Conservation (phyloP, 35 echinoderm and acorn worm genomes). For the Patiria miniata region DNA sequence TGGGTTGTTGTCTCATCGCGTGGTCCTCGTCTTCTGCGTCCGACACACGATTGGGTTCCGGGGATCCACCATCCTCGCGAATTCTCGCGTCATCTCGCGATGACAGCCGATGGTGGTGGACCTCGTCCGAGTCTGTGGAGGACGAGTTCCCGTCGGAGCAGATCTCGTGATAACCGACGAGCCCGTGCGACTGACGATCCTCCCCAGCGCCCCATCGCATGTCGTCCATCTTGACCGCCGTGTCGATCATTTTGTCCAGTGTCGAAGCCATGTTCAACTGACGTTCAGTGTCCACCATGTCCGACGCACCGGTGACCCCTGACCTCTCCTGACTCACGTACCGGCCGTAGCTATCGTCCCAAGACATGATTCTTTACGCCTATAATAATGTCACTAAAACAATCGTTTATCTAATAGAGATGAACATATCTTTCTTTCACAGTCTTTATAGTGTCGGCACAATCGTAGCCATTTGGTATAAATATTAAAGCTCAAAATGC, state of each 20-base stretch:
- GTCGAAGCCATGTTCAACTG: constrained; percentile 23
- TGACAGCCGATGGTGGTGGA: not conserved
- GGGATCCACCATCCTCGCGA: not conserved
- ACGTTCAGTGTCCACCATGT: not conserved
- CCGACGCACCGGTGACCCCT: not conserved
- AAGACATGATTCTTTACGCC: constrained; percentile 11
- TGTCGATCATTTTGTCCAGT: constrained; percentile 30
- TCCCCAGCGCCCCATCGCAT: not conserved
- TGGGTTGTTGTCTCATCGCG: not conserved
- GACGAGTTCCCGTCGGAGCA: constrained; percentile 10
- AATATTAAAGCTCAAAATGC: too few species aligned
- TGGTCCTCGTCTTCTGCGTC: not conserved
- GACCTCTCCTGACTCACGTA: not conserved
- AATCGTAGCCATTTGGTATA: too few species aligned
- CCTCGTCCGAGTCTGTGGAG: constrained; percentile 1
- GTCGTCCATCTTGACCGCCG: constrained; percentile 18
- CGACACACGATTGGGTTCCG: not conserved
- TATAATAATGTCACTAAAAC: too few species aligned
- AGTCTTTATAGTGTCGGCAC: too few species aligned
- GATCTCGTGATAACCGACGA: not conserved
- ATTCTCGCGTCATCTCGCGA: not conserved
- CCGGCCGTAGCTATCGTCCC: not conserved
- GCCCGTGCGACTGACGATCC: not conserved
- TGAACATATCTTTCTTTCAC: too few species aligned
- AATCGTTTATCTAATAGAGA: too few species aligned